These are phyloP conservation scores for Ennomos fuscantarius DNA, from an alignment of 2,888 invertebrate species.

Conservation along the genomic window DNA sequence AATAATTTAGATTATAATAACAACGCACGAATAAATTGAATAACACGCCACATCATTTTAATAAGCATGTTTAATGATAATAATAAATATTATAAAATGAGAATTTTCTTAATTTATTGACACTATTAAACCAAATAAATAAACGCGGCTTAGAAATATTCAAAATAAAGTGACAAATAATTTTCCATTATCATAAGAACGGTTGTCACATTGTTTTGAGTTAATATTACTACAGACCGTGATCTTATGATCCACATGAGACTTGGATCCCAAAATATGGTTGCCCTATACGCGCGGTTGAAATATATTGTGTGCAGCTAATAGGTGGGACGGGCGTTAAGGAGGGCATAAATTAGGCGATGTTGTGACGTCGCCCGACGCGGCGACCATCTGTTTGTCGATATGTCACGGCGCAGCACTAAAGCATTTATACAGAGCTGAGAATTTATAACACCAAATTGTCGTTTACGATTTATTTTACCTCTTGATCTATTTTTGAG, in stretches of 20 bases:
- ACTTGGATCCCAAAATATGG: slow-evolving; percentile 54
- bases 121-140: slow-evolving; percentile 17
- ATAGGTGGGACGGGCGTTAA: slow-evolving; percentile 83
- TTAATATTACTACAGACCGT: slow-evolving; percentile 30
- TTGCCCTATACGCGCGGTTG: slow-evolving; percentile 60
- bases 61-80: slow-evolving; percentile 26
- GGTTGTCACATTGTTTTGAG: slow-evolving; percentile 33
- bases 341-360: slow-evolving; percentile 82
- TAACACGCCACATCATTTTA: slow-evolving; percentile 19
- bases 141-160: slow-evolving; percentile 6
- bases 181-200: slow-evolving; percentile 26
- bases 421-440: slow-evolving; percentile 61
- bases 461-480: slow-evolving; percentile 11
- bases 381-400: slow-evolving; percentile 81
- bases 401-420: slow-evolving; percentile 77
- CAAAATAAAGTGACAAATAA: slow-evolving; percentile 31
- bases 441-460: slow-evolving; percentile 16
- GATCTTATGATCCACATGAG: slow-evolving; percentile 35
- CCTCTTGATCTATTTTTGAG: not conserved
- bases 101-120: slow-evolving; percentile 20
- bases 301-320: slow-evolving; percentile 81
- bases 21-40: slow-evolving; percentile 22
- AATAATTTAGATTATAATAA: slow-evolving; percentile 23
- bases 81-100: slow-evolving; percentile 21
- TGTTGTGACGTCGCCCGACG: slow-evolving; percentile 78